These are phyloP conservation scores for Neomicropteryx cornuta DNA, from an alignment of 1,140 invertebrate species.

Conservation along the genomic window DNA sequence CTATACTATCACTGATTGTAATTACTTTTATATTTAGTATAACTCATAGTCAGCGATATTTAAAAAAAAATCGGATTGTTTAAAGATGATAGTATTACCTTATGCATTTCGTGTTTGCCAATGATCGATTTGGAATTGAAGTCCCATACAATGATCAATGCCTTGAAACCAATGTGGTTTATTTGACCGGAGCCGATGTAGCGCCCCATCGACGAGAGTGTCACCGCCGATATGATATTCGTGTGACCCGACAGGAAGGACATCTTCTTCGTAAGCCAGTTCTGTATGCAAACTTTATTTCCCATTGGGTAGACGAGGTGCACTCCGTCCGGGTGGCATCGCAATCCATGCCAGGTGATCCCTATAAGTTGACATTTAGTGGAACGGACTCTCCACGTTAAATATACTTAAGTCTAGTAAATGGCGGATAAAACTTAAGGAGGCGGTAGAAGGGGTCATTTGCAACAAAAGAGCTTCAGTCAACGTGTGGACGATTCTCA, in stretches of 20 bases:
- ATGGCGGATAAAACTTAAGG: too few species aligned
- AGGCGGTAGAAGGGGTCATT: too few species aligned
- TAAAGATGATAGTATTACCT: constrained; percentile 34
- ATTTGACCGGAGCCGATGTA: constrained; percentile 81
- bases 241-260: constrained; percentile 72
- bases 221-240: constrained; percentile 71
- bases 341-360: constrained; percentile 54
- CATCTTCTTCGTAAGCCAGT: constrained; percentile 61
- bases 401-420: too few species aligned
- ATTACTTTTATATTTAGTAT: too few species aligned
- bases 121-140: constrained; percentile 51
- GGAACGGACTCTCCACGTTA: too few species aligned
- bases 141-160: constrained; percentile 79
- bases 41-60: too few species aligned
- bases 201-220: constrained; percentile 64
- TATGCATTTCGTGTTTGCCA: constrained; percentile 68
- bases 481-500: too few species aligned
- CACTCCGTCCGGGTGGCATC: constrained; percentile 64
- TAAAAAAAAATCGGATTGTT: too few species aligned
- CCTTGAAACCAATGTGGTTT: constrained; percentile 84
- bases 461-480: too few species aligned
- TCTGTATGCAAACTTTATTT: constrained; percentile 69
- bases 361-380: constrained; percentile 35
- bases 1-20: too few species aligned
- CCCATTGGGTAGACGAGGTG: constrained; percentile 77